phyloP scores from a whole-genome alignment of 92 coral and sea anemone species.

The Diadumene lineata region DNA sequence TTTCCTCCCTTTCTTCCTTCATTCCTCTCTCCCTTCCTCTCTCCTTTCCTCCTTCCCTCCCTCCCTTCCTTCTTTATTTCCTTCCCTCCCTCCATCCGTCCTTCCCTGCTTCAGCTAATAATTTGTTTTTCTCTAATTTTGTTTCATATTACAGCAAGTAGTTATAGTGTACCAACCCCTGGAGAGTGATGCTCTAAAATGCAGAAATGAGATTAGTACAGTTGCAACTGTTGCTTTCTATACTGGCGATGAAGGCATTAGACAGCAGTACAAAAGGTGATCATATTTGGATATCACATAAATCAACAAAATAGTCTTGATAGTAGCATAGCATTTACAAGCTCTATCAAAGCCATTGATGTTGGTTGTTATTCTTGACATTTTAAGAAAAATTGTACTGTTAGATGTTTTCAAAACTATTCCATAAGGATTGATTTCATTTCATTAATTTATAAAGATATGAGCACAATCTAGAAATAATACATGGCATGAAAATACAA shows the following conservation, averaged over 20 bases:
- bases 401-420: no score
- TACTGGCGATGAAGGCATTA: conserved; percentile 88
- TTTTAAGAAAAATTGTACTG: no score
- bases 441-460: no score
- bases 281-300: background rate
- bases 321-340: background rate
- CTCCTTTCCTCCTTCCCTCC: background rate
- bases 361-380: no score
- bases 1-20: background rate
- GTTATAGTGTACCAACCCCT: conserved; percentile 85
- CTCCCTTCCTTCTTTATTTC: background rate
- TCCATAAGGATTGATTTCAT: no score
- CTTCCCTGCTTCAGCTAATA: background rate
- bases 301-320: background rate
- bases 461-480: no score
- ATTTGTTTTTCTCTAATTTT: background rate
- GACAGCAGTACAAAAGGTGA: conserved; percentile 87
- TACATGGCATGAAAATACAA: no score
- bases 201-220: conserved; percentile 73
- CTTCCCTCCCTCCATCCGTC: background rate
- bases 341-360: background rate
- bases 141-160: conserved; percentile 50
- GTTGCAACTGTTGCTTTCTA: conserved; percentile 90
- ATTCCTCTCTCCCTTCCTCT: background rate
- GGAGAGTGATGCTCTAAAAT: conserved; percentile 88